A percentile compares a stretch with the other conserved stretches of the same genome.
phyloP scores from a whole-genome alignment of 2,888 invertebrate species.

The Myopa testacea region DNA sequence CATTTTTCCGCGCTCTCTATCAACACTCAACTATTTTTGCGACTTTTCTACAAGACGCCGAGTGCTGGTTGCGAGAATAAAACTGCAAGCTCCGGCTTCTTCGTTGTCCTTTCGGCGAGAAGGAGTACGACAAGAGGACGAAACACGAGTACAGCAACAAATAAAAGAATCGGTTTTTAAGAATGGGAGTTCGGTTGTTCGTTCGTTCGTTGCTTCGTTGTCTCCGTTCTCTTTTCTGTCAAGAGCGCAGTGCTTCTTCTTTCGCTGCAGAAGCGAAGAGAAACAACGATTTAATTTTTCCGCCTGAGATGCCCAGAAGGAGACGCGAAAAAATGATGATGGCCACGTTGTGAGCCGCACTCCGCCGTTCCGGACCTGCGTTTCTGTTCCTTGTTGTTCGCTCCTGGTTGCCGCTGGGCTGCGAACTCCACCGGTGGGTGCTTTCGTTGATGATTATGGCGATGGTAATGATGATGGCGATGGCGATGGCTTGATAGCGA shows the following conservation, averaged over 20 bases:
- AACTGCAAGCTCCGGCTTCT: constrained; percentile 29
- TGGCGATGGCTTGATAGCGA: constrained; percentile 63
- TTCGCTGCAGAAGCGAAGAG: constrained; percentile 37
- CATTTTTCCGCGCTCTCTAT: constrained; percentile 27
- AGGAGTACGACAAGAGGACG: constrained; percentile 34
- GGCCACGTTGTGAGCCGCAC: constrained; percentile 29
- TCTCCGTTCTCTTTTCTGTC: constrained; percentile 15
- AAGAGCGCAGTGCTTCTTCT: constrained; percentile 38
- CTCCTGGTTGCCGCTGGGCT: constrained; percentile 37
- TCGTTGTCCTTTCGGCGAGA: constrained; percentile 37
- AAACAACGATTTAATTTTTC: constrained; percentile 33
- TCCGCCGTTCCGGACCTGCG: constrained; percentile 27
- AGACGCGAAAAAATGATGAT: constrained; percentile 26
- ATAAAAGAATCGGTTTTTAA: constrained; percentile 29
- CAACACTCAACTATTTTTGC: constrained; percentile 2
- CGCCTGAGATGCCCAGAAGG: constrained; percentile 16
- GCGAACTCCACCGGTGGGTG: constrained; percentile 65
- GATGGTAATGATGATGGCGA: constrained; percentile 68
- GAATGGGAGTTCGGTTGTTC: neutral
- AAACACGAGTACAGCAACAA: constrained; percentile 21
- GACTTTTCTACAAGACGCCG: neutral
- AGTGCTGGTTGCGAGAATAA: constrained; percentile 43
- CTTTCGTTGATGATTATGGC: constrained; percentile 67
- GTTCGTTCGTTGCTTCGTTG: neutral
- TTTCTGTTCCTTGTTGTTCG: constrained; percentile 39